Conservation (phyloP, 2,888 invertebrate genomes). For the Theodoxus fluviatilis region DNA sequence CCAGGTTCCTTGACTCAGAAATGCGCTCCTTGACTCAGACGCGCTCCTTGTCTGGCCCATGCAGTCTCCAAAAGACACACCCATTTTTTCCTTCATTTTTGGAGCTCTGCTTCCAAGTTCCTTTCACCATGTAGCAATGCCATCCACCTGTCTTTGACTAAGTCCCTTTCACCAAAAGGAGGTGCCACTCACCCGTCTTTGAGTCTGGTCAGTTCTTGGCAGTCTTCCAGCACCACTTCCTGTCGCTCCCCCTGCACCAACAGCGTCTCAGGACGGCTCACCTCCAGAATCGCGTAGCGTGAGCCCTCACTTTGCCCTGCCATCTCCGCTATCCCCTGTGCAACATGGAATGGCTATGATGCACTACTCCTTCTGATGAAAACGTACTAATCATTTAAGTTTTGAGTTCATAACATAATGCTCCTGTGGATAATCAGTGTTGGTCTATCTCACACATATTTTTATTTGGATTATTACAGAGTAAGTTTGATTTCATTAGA, state of each 20-base stretch:
- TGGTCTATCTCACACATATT: not conserved
- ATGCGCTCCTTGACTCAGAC: too few species aligned
- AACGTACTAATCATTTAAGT: not conserved
- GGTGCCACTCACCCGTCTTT: conserved; percentile 51
- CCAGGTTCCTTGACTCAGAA: too few species aligned
- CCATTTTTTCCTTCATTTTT: too few species aligned
- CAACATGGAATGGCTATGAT: not conserved
- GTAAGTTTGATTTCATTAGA: not conserved
- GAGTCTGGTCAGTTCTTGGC: conserved; percentile 55
- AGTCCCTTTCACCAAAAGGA: too few species aligned
- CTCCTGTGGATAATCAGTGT: not conserved
- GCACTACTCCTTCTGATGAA: not conserved
- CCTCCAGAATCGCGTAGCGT: conserved; percentile 54
- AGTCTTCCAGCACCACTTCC: conserved; percentile 48
- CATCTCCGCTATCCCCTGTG: conserved; percentile 58
- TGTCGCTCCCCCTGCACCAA: conserved; percentile 48
- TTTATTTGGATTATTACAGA: not conserved
- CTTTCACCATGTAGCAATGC: too few species aligned
- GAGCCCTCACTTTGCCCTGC: conserved; percentile 50
- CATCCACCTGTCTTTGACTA: too few species aligned
- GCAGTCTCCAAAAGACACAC: too few species aligned
- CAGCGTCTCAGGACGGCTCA: conserved; percentile 52
- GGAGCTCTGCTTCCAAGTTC: too few species aligned
- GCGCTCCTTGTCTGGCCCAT: too few species aligned
- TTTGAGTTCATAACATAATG: not conserved